Conservation (phyloP, 2,888 invertebrate genomes). For the Stictocephala bisonia region DNA sequence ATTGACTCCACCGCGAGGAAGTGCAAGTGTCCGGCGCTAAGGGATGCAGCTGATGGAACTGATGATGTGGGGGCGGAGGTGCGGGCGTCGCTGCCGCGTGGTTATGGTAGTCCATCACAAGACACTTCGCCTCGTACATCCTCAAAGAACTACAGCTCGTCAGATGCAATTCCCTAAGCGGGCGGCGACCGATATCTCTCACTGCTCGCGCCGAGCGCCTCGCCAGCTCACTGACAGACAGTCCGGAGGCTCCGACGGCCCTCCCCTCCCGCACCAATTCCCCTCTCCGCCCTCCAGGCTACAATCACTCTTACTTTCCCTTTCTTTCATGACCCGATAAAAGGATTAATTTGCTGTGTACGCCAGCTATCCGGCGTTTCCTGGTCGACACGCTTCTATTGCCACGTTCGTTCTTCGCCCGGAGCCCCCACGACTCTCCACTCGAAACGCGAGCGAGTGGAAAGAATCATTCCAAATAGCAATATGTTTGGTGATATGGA, state of each 20-base stretch:
- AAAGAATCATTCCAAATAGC: too few species aligned
- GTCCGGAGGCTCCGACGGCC: constrained; percentile 8
- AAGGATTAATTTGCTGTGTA: constrained; percentile 30
- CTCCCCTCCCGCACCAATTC: not conserved
- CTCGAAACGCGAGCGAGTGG: too few species aligned
- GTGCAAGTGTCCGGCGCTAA: constrained; percentile 62
- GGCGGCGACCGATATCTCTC: not conserved
- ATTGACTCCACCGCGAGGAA: constrained; percentile 74
- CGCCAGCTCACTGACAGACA: constrained; percentile 43
- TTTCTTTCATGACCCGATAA: constrained; percentile 46
- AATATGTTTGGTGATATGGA: too few species aligned
- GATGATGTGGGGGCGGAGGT: constrained; percentile 58
- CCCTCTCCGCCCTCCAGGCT: not conserved
- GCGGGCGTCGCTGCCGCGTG: constrained; percentile 47
- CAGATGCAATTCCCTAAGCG: constrained; percentile 1
- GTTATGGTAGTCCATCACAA: constrained; percentile 61
- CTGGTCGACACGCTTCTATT: too few species aligned
- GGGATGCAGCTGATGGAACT: constrained; percentile 72
- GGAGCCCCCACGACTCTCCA: too few species aligned
- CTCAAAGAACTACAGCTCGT: constrained; percentile 1
- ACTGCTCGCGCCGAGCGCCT: constrained; percentile 29
- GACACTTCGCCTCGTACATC: constrained; percentile 61
- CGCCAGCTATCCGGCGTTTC: constrained; percentile 29
- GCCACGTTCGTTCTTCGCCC: too few species aligned
- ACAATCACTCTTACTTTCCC: constrained; percentile 35